Percentiles rank a stretch among this genome's conserved stretches.
These are phyloP conservation scores for Isichthys henryi DNA, from an alignment of 2,113 vertebrate species.

Conservation along the genomic window DNA sequence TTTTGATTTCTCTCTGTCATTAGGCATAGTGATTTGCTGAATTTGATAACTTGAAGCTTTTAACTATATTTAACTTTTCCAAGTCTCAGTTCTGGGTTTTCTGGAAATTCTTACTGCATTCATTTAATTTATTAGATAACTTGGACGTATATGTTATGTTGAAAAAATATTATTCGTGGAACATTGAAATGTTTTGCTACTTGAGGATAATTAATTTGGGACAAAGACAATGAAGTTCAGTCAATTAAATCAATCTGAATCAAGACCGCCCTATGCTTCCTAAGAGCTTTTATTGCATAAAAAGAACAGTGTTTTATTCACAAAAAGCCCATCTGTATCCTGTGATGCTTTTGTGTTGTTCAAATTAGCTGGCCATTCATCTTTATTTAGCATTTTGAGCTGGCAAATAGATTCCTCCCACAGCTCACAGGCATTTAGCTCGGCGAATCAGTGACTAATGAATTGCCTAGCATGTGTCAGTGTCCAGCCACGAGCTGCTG, in stretches of 20 bases:
- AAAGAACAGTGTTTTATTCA: not conserved
- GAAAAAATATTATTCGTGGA: not conserved
- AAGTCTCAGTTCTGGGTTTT: not conserved
- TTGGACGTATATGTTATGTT: not conserved
- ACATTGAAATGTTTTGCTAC: too few species aligned
- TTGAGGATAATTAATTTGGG: not conserved
- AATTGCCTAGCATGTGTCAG: not conserved
- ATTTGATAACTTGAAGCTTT: not conserved
- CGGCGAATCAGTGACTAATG: not conserved
- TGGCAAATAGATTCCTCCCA: not conserved
- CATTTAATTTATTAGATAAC: not conserved
- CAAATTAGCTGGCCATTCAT: not conserved
- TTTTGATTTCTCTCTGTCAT: not conserved
- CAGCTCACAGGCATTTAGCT: not conserved
- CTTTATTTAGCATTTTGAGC: not conserved
- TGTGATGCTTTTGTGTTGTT: not conserved
- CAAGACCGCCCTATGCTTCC: not conserved
- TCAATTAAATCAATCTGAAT: not conserved
- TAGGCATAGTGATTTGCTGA: not conserved
- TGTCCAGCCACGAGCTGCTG: not conserved
- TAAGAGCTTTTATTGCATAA: too few species aligned
- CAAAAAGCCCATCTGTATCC: not conserved
- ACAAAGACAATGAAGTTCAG: not conserved
- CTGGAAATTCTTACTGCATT: not conserved
- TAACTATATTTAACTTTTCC: not conserved